These are phyloP conservation scores for Haemorhous mexicanus DNA, from an alignment of 2,113 vertebrate genomes.

Conservation along the genomic window DNA sequence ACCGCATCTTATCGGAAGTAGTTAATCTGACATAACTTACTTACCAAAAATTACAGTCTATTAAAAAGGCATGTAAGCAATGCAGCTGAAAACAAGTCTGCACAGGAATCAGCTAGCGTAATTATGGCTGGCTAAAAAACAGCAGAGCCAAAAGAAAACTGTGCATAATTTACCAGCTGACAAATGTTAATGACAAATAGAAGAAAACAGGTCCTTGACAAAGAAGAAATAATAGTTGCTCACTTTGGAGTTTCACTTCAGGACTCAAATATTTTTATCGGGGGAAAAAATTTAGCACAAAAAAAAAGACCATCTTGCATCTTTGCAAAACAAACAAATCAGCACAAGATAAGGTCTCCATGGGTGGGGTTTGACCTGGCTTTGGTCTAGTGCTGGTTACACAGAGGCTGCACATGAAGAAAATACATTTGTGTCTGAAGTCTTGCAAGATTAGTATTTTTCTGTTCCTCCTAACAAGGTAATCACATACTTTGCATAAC, in stretches of 20 bases:
- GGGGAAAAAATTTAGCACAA: not conserved
- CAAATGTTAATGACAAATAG: constrained; percentile 68
- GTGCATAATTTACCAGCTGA: constrained; percentile 62
- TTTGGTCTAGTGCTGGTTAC: not conserved
- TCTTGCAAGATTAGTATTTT: not conserved
- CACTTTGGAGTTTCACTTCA: constrained; percentile 6
- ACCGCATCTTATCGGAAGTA: constrained; percentile 69
- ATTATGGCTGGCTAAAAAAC: constrained; percentile 50
- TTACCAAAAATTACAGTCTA: constrained; percentile 72
- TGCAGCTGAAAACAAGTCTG: constrained; percentile 72
- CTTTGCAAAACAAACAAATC: not conserved
- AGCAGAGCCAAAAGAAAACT: constrained; percentile 30
- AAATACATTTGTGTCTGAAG: not conserved
- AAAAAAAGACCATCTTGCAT: not conserved
- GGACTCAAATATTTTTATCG: not conserved
- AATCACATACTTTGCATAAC: not conserved
- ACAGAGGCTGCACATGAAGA: not conserved
- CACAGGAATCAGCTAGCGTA: constrained; percentile 52
- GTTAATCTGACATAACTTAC: constrained; percentile 73
- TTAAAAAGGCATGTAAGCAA: constrained; percentile 73
- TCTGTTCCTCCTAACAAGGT: not conserved
- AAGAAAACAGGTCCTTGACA: constrained; percentile 66
- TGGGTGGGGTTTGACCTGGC: not conserved
- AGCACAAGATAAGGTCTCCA: not conserved
- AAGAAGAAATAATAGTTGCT: constrained; percentile 49